A percentile compares a stretch with the other conserved stretches of the same genome.
These are phyloP conservation scores for Liodrosophila aerea DNA, from an alignment of 2,888 invertebrate species.

Conservation along the genomic window DNA sequence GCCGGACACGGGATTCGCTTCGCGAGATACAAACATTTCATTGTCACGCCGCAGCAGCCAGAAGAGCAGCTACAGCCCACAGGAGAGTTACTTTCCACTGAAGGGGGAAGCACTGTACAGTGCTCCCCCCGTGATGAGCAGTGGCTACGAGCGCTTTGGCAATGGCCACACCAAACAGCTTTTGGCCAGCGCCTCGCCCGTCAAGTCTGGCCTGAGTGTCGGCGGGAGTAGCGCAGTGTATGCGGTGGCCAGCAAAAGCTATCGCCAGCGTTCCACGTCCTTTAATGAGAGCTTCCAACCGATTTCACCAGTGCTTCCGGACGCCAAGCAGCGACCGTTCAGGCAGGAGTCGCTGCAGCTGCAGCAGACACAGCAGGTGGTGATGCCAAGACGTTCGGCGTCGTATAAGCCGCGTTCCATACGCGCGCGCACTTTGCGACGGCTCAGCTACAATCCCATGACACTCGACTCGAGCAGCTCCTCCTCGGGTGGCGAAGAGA, in stretches of 20 bases:
- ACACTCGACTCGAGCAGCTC: conserved; percentile 84
- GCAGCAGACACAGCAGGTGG: conserved; percentile 30
- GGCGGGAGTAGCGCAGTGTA: conserved; percentile 80
- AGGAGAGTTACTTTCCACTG: conserved; percentile 77
- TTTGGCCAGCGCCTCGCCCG: conserved; percentile 76
- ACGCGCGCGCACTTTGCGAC: conserved; percentile 83
- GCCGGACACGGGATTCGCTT: conserved; percentile 82
- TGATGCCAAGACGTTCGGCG: conserved; percentile 56
- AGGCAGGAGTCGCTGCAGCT: conserved; percentile 47
- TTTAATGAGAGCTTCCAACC: conserved; percentile 83
- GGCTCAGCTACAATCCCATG: conserved; percentile 85
- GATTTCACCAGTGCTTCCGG: conserved; percentile 79
- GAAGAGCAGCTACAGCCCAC: conserved; percentile 82
- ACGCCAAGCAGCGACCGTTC: conserved; percentile 34
- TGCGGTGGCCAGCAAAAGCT: conserved; percentile 57
- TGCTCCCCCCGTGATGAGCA: conserved; percentile 63
- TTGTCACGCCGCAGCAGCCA: conserved; percentile 82
- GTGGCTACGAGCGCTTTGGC: conserved; percentile 67
- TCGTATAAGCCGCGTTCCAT: conserved; percentile 83
- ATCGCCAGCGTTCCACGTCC: conserved; percentile 83
- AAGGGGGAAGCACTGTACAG: conserved; percentile 61
- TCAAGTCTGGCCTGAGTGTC: conserved; percentile 69
- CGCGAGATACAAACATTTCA: conserved; percentile 82
- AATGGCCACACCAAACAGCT: conserved; percentile 62
- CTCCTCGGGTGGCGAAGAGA: conserved; percentile 83